These are phyloP conservation scores for Ectobius pallidus DNA, from an alignment of 2,888 invertebrate genomes.

Conservation along the genomic window DNA sequence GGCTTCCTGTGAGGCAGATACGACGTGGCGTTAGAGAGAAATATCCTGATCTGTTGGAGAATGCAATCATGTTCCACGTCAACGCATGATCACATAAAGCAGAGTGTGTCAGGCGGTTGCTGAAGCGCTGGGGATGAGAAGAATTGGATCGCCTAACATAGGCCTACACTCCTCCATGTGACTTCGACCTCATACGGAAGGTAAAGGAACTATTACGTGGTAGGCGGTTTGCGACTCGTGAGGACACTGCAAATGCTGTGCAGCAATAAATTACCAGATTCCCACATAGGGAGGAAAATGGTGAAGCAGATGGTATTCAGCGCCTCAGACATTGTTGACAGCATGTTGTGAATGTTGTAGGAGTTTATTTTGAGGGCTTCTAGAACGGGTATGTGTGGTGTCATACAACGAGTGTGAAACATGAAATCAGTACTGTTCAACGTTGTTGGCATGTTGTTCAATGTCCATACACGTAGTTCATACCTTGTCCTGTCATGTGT, in stretches of 20 bases:
- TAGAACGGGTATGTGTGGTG: no score
- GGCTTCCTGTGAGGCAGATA: neutral
- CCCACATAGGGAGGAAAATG: neutral
- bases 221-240: neutral
- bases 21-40: neutral
- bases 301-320: neutral
- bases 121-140: neutral
- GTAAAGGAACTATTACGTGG: neutral
- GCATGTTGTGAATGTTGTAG: neutral
- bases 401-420: no score
- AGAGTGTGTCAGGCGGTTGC: neutral
- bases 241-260: constrained; percentile 11
- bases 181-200: neutral
- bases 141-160: neutral
- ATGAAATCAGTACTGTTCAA: no score
- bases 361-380: no score
- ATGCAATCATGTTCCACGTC: no score
- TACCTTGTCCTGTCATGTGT: no score
- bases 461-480: no score
- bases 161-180: neutral
- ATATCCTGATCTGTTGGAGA: neutral
- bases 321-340: neutral
- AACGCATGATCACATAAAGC: constrained; percentile 5
- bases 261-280: neutral
- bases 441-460: no score